A percentile compares a stretch with the other conserved stretches of the same genome.
These are phyloP conservation scores for Scalopus aquaticus DNA, from an alignment of 2,113 vertebrate species.

Conservation along the genomic window DNA sequence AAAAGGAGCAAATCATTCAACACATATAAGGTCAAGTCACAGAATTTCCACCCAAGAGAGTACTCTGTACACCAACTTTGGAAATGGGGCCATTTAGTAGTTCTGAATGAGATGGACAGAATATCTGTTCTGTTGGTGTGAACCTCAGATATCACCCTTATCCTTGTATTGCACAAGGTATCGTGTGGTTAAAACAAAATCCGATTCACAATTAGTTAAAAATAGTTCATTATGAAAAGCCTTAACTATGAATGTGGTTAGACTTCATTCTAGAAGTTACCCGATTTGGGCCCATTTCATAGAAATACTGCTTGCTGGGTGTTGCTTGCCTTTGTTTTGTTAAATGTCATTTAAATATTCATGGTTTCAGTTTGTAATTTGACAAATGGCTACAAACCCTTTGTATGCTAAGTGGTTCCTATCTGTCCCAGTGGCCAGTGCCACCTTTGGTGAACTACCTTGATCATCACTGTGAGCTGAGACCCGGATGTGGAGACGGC, in stretches of 20 bases:
- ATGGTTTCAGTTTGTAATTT: not conserved
- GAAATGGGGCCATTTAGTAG: not conserved
- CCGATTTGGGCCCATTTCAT: not conserved
- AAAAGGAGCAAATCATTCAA: not conserved
- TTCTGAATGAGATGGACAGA: not conserved
- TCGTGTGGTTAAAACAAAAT: not conserved
- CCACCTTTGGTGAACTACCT: too few relatives aligned
- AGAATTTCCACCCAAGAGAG: not conserved
- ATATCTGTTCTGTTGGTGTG: not conserved
- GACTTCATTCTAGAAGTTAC: not conserved
- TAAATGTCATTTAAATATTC: not conserved
- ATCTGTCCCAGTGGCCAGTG: not conserved
- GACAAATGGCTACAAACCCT: fast-evolving
- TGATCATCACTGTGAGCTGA: not conserved
- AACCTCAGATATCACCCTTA: not conserved
- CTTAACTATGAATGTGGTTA: not conserved
- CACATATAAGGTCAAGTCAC: not conserved
- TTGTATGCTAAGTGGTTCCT: not conserved
- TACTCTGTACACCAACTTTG: not conserved
- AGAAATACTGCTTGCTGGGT: not conserved
- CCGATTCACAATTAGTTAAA: not conserved
- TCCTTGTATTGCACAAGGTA: not conserved
- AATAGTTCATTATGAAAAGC: not conserved
- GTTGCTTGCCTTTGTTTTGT: not conserved
- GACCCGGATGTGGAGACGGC: not conserved